phyloP scores from a whole-genome alignment of 2,888 invertebrate species.

The Belgica antarctica region DNA sequence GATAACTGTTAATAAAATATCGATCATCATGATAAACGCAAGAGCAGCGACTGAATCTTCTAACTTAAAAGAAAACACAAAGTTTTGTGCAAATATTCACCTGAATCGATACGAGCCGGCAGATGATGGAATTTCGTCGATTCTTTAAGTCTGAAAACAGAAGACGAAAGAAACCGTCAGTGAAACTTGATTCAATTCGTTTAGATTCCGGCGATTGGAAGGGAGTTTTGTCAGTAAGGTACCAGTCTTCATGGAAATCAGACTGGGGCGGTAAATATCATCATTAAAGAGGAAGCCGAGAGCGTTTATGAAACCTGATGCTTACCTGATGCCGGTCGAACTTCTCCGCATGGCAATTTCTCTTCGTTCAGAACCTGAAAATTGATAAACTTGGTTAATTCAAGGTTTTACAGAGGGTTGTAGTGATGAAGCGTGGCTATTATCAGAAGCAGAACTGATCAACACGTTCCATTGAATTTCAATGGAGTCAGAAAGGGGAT shows the following conservation, averaged over 20 bases:
- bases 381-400: not conserved
- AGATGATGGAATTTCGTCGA: not conserved
- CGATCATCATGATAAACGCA: slow-evolving; percentile 26
- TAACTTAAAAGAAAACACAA: not conserved
- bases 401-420: no score
- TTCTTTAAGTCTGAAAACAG: not conserved
- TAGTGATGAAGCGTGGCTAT: not conserved
- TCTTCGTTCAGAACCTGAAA: no score
- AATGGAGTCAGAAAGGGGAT: slow-evolving; percentile 36
- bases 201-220: no score
- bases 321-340: slow-evolving; percentile 8
- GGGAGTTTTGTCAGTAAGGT: slow-evolving; percentile 33
- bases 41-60: not conserved
- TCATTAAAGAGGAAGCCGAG: slow-evolving; percentile 12
- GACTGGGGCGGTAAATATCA: slow-evolving; percentile 43
- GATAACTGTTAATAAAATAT: slow-evolving; percentile 42
- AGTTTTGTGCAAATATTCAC: not conserved
- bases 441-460: slow-evolving; percentile 44
- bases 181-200: not conserved
- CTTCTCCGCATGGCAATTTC: not conserved
- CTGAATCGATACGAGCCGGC: not conserved
- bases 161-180: slow-evolving; percentile 20
- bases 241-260: slow-evolving; percentile 42
- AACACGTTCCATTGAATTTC: no score
- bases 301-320: not conserved